These are phyloP conservation scores for Fregata magnificens DNA, from an alignment of 2,113 vertebrate species.

Conservation along the genomic window DNA sequence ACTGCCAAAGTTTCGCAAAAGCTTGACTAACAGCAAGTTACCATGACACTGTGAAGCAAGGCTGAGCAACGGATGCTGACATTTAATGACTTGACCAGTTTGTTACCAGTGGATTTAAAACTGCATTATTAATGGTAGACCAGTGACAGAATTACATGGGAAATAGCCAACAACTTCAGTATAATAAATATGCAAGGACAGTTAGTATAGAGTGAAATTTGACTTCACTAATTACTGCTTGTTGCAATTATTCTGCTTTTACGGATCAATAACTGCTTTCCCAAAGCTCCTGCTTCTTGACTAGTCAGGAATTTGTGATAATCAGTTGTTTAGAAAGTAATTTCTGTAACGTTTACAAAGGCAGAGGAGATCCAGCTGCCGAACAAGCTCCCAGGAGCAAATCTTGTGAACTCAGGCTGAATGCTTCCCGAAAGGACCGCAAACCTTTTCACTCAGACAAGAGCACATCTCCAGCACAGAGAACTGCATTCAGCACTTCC, in stretches of 20 bases:
- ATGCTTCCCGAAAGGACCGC: not conserved
- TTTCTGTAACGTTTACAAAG: not conserved
- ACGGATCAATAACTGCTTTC: not conserved
- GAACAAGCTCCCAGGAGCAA: not conserved
- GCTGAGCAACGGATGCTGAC: not conserved
- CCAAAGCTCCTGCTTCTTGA: not conserved
- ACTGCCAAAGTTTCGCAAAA: not conserved
- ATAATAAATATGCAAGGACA: not conserved
- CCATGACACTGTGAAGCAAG: not conserved
- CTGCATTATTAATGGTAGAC: not conserved
- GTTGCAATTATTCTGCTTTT: not conserved
- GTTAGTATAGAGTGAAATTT: not conserved
- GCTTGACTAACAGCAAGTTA: not conserved
- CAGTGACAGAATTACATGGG: not conserved
- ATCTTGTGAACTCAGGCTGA: not conserved
- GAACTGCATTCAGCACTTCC: not conserved
- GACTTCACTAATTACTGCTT: not conserved
- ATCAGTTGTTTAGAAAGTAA: not conserved
- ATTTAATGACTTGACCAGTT: not conserved
- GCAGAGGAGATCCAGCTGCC: not conserved
- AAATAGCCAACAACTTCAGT: not conserved
- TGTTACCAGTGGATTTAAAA: not conserved
- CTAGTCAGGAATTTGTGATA: not conserved
- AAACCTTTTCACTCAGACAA: not conserved
- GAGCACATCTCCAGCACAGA: not conserved